Evolutionary conservation across 2,888 invertebrate genomes (phyloP).

Genomic region (Troides helena): DNA sequence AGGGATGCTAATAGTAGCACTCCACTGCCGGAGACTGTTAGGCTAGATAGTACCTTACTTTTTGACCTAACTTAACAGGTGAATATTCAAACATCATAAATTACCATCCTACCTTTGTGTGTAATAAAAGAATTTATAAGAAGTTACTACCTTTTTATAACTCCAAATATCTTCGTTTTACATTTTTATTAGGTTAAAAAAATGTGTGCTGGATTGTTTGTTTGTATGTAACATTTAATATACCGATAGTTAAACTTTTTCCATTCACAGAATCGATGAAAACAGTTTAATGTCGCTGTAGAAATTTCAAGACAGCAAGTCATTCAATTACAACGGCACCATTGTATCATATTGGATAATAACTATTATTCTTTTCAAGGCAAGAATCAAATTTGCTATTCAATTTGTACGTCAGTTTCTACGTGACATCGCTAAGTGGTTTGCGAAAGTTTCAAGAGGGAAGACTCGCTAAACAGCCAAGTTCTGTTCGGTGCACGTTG

Average conservation of each 20-base stretch:
- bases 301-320: neutral
- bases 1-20: too few relatives aligned
- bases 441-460: conserved; percentile 23
- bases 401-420: conserved; percentile 11
- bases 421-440: conserved; percentile 26
- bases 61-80: too few relatives aligned
- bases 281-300: neutral
- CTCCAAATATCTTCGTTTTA: too few relatives aligned
- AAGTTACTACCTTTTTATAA: too few relatives aligned
- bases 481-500: conserved; percentile 18
- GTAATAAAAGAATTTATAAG: too few relatives aligned
- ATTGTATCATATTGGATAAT: conserved; percentile 1
- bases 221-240: neutral
- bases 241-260: neutral
- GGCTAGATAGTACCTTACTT: too few relatives aligned
- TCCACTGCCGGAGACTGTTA: too few relatives aligned
- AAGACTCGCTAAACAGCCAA: conserved; percentile 21
- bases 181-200: too few relatives aligned
- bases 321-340: neutral
- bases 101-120: too few relatives aligned
- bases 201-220: neutral
- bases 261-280: neutral
- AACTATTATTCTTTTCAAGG: conserved; percentile 1
- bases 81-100: too few relatives aligned
- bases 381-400: conserved; percentile 18